Percentiles rank a stretch among this genome's conserved stretches.
These are phyloP conservation scores for Gasteruption jaculator DNA, from an alignment of 2,888 invertebrate genomes.

Conservation along the genomic window DNA sequence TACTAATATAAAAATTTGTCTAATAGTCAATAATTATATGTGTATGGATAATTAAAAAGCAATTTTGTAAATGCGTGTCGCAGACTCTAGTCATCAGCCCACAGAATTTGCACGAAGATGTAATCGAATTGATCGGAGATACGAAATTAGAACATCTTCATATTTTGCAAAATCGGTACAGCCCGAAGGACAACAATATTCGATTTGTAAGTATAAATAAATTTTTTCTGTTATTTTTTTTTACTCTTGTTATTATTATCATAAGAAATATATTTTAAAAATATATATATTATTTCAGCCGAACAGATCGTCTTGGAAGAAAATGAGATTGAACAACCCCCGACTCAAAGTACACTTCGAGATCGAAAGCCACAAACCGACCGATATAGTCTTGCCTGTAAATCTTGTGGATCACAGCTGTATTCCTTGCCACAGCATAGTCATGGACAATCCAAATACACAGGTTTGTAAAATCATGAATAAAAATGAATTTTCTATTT, in stretches of 20 bases:
- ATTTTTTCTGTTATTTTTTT: conserved; percentile 50
- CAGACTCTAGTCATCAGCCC: conserved; percentile 65
- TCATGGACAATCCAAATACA: conserved; percentile 41
- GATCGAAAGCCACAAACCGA: conserved; percentile 59
- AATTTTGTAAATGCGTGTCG: no score
- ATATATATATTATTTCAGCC: conserved; percentile 33
- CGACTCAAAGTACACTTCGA: conserved; percentile 66
- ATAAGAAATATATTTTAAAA: background rate
- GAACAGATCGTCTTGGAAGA: conserved; percentile 51
- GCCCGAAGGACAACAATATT: conserved; percentile 56
- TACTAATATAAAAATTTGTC: background rate
- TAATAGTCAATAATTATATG: no score
- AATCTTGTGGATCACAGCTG: conserved; percentile 37
- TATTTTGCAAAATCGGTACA: conserved; percentile 69
- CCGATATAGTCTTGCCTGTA: conserved; percentile 60
- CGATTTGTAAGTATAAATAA: conserved; percentile 53
- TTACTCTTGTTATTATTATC: background rate
- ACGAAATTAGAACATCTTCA: conserved; percentile 64
- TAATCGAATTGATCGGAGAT: conserved; percentile 64
- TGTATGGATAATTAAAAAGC: no score
- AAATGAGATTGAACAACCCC: conserved; percentile 59
- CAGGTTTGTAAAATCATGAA: conserved; percentile 29
- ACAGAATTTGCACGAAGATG: conserved; percentile 72
- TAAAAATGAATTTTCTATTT: background rate
- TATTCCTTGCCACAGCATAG: conserved; percentile 45